A percentile compares a stretch with the other conserved stretches of the same genome.
phyloP scores from a whole-genome alignment of 2,888 invertebrate species.

The Leptopilina drosophilae region DNA sequence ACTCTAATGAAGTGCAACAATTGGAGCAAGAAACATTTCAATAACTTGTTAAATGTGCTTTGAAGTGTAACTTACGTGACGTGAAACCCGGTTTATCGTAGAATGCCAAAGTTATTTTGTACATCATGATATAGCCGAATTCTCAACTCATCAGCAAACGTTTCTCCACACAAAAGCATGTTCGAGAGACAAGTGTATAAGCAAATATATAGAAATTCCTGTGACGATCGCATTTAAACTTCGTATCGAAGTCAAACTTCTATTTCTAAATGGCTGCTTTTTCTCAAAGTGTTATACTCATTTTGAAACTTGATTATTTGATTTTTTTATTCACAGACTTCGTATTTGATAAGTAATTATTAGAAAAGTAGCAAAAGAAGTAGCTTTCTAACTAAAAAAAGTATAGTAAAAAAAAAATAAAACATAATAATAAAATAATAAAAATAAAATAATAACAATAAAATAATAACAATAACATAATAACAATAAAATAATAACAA shows the following conservation, averaged over 20 bases:
- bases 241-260: neutral
- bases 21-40: neutral
- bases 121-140: slow-evolving; percentile 7
- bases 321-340: no score
- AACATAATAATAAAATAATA: no score
- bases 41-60: slow-evolving; percentile 5
- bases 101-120: neutral
- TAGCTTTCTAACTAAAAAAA: no score
- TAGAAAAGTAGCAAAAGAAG: no score
- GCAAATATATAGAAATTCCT: slow-evolving; percentile 11
- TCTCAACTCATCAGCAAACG: neutral
- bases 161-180: neutral
- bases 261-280: neutral
- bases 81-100: slow-evolving; percentile 10
- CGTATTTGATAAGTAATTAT: no score
- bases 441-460: no score
- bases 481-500: no score
- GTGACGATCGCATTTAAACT: neutral
- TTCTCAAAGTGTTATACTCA: no score
- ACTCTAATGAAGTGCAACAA: neutral
- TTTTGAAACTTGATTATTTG: no score
- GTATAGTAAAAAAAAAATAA: no score
- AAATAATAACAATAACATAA: no score
- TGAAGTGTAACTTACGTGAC: slow-evolving; percentile 6
- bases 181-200: neutral